Base-by-base conservation (phyloP, 2,888 invertebrate genomes). In the Balanococcus diminutus region DNA sequence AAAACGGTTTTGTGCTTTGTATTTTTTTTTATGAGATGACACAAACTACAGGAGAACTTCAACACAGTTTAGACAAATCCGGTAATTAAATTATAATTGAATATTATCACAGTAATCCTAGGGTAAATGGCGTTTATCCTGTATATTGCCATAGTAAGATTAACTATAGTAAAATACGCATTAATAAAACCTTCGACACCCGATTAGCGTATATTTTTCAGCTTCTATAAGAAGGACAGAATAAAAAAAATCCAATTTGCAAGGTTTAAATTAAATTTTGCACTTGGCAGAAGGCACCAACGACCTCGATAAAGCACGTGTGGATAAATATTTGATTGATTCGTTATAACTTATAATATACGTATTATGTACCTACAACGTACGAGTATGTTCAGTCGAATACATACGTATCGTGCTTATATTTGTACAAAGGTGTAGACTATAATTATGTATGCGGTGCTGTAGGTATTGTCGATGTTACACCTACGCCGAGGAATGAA, bases 201-300 rank as follows among this genome's bases (percentile, higher is more conserved):
- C 61, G 61, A 61, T 61, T 61, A 61, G 61, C 61, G 61, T 25
- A 61, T 61, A 61, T 61, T 61, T 61, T 61, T 61, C 61, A 61
- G 61, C 61, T 25, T 25, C 25, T 19, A 46, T 46, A 46, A 8
- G 14, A 25, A 9, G 25, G 11, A 9, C n/a, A n/a, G n/a, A n/a
- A n/a, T n/a, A n/a, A 25, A 25, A 61, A 61, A 61, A 61, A 61
- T 61, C 14, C 61, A 61, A 61, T 61, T 61, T 61, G 11, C 22
- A 61, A 11, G n/a, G 61, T 61, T 25, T 61, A 61, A 61, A 61
- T 61, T 61, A 61, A 61, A 61, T 61, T 61, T 61, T n/a, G 46
- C 61, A 19, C 25, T 61, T 61, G 61, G 14, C 25, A 14, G 11
- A 19, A 25, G 25, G 61, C 8, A 2, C 6, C 56, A 19, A 56